Evolutionary conservation across 1,140 invertebrate species (phyloP).

Genomic region (Hormaphis cornu): DNA sequence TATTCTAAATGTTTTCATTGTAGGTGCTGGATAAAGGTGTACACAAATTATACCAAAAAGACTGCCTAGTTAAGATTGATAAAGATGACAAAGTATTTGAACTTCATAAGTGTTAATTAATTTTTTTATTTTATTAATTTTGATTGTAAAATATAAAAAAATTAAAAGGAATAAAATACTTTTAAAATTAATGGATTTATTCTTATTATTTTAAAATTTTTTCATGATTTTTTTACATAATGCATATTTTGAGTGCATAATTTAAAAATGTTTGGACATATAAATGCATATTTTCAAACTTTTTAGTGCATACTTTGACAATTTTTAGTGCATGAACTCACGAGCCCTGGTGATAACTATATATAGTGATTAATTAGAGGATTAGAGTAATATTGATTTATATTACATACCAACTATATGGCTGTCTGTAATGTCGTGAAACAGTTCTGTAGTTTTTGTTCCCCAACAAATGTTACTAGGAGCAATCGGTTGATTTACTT

Average conservation of each 20-base stretch:
- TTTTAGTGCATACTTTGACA: not conserved
- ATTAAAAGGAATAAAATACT: too few relatives aligned
- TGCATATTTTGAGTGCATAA: not conserved
- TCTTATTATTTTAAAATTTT: not conserved
- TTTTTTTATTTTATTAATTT: too few relatives aligned
- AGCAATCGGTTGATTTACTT: conserved; percentile 51
- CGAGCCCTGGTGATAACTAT: not conserved
- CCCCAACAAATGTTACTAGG: conserved; percentile 72
- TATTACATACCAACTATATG: conserved; percentile 51
- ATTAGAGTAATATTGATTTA: not conserved
- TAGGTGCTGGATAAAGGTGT: too few relatives aligned
- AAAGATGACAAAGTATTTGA: too few relatives aligned
- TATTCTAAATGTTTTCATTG: too few relatives aligned
- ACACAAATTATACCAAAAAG: too few relatives aligned
- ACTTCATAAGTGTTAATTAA: too few relatives aligned
- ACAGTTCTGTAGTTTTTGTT: conserved; percentile 61
- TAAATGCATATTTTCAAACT: not conserved
- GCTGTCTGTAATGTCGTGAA: conserved; percentile 60
- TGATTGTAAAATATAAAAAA: too few relatives aligned
- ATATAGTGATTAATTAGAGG: too few relatives aligned
- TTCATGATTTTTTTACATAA: not conserved
- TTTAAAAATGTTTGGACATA: not conserved
- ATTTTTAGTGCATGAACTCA: not conserved
- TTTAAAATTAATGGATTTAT: too few relatives aligned
- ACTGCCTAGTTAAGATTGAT: too few relatives aligned